These are phyloP conservation scores for Cotesia glomerata DNA, from an alignment of 1,140 invertebrate genomes.

Conservation along the genomic window DNA sequence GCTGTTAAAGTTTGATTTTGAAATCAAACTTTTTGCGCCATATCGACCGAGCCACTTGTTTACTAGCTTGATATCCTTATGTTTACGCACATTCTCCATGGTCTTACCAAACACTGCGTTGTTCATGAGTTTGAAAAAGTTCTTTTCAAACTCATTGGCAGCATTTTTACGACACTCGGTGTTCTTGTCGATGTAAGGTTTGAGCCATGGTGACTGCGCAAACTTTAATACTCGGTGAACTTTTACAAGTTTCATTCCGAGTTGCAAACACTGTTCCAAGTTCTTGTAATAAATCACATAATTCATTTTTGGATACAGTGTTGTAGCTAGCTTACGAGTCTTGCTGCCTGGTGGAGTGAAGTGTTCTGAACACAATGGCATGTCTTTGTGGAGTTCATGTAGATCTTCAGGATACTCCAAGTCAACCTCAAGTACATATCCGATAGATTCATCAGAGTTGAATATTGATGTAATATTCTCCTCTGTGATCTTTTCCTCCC, in stretches of 20 bases:
- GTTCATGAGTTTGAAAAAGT: not conserved
- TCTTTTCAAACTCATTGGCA: conserved; percentile 34
- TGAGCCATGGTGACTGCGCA: not conserved
- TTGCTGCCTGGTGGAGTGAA: conserved; percentile 17
- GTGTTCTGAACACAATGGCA: conserved; percentile 32
- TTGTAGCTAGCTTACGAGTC: not conserved
- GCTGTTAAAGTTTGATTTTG: not conserved
- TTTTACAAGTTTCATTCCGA: no score
- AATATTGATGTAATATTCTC: no score
- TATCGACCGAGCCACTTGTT: not conserved
- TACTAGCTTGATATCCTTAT: not conserved
- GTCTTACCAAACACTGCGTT: conserved; percentile 15
- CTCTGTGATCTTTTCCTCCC: no score
- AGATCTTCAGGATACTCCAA: not conserved
- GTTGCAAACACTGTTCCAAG: no score
- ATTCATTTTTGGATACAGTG: not conserved
- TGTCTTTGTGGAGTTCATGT: not conserved
- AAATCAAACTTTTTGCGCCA: not conserved
- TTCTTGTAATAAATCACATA: not conserved
- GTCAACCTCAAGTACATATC: conserved; percentile 53
- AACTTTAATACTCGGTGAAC: no score
- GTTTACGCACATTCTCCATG: not conserved
- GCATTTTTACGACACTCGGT: conserved; percentile 34
- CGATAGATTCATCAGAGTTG: conserved; percentile 52
- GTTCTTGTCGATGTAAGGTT: not conserved